Evolutionary conservation across 2,888 invertebrate genomes (phyloP), one percentile per base, ranked within the genome.

Genomic region (Epistrophella euchroma): DNA sequence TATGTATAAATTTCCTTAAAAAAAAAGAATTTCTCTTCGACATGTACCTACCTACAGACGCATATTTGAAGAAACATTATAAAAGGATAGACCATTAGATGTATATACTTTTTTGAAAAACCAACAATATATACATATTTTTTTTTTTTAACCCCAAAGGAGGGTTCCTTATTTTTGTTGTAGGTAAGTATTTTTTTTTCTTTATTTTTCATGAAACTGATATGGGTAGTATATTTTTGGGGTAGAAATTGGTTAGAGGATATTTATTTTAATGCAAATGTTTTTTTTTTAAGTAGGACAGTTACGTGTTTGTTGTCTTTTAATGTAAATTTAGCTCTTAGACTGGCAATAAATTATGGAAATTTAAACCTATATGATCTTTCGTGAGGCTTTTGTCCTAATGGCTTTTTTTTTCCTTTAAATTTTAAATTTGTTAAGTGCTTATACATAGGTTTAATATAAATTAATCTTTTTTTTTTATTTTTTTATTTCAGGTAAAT

Each of bases 401-500:
- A 56, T 56, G 32, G 17, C 10, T 13, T 7, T 0, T n/a, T 17
- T 35, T 17, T 52, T 52, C 6, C 5, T 6, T n/a, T 32, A 32
- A 10, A 9, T 9, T 4, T 55, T 2, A 17, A 56, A 56, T 56
- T 56, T 32, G 32, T 56, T 9, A 10, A 40, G 10, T 28, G 10
- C 35, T 66, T 7, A 32, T 5, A 32, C 5, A 32, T 25, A 25
- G 3, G 4, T 25, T 3, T 3, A 35, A 47, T 35, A 9, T 66
- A 13, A n/a, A n/a, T 35, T 60, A 13, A 43, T 37, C 1, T 62
- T 35, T 10, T 37, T 10, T 22, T 43, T 28, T 60, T 22, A 56
- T 25, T 19, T 56, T 64, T 32, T 58, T 13, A 3, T 79, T 73
- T 56, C 79, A 73, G 73, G 78, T 78, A 72, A 64, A 28, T 66